phyloP scores from a whole-genome alignment of 1,140 invertebrate genomes.

The Polyergus mexicanus region DNA sequence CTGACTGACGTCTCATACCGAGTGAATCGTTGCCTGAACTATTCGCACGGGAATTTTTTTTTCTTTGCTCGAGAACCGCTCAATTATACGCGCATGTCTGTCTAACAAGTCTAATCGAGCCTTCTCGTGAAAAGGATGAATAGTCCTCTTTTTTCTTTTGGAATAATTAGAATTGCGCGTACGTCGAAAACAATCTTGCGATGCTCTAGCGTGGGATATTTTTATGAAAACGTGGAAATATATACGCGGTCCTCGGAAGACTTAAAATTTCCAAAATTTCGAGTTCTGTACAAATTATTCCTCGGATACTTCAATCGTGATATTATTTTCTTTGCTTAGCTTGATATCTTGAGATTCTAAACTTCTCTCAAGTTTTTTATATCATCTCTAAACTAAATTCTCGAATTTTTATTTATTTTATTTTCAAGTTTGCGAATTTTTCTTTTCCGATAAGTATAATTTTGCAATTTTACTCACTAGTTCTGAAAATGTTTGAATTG shows the following conservation, averaged over 20 bases:
- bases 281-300: background rate
- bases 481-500: no score
- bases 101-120: background rate
- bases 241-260: background rate
- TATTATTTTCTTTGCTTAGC: background rate
- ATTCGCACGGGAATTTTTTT: conserved; percentile 4
- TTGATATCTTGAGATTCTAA: background rate
- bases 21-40: conserved; percentile 34
- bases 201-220: background rate
- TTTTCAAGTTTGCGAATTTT: background rate
- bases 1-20: conserved; percentile 50
- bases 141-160: background rate
- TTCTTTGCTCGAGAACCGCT: background rate
- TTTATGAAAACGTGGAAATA: background rate
- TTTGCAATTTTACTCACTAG: background rate
- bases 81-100: conserved; percentile 16
- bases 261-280: background rate
- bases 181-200: background rate
- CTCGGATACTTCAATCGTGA: background rate
- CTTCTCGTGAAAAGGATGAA: background rate
- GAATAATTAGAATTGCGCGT: background rate
- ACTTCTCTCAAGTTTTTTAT: background rate
- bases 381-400: no score
- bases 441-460: background rate
- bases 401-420: background rate